Percentiles rank a stretch among this genome's conserved stretches.
Evolutionary conservation across 1,140 invertebrate genomes (phyloP).

Genomic region (Drosophila pseudoananassae): DNA sequence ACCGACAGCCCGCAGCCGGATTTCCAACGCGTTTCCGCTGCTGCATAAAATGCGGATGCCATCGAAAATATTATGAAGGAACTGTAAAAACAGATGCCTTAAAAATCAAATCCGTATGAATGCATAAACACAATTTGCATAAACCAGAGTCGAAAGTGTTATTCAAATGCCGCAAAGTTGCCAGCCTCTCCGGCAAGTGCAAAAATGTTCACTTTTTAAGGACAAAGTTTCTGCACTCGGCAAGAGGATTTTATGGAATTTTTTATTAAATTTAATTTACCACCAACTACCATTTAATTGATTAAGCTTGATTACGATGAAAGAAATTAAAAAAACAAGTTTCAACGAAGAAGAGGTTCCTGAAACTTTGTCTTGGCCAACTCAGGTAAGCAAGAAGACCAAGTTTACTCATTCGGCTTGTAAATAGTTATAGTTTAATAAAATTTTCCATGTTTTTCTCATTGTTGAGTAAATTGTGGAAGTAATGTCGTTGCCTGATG

Average conservation of each 20-base stretch:
- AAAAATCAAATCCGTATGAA: conserved; percentile 39
- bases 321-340: conserved; percentile 1
- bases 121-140: conserved; percentile 47
- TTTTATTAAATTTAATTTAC: not conserved
- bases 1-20: not conserved
- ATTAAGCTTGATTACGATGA: conserved; percentile 2
- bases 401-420: conserved; percentile 15
- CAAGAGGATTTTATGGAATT: not conserved
- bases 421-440: conserved; percentile 16
- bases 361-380: conserved; percentile 15
- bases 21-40: conserved; percentile 15
- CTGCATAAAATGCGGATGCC: conserved; percentile 24
- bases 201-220: not conserved
- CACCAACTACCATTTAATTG: not conserved
- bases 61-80: conserved; percentile 28
- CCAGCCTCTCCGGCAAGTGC: not conserved
- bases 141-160: conserved; percentile 14
- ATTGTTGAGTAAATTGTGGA: conserved; percentile 6
- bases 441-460: not conserved
- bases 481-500: conserved; percentile 6
- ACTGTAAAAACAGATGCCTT: conserved; percentile 51
- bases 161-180: conserved; percentile 30
- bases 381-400: conserved; percentile 12
- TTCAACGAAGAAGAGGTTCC: not conserved
- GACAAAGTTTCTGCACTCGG: conserved; percentile 4